These are phyloP conservation scores for Syngnathus rostellatus DNA, from an alignment of 2,797 vertebrate species.

Conservation along the genomic window DNA sequence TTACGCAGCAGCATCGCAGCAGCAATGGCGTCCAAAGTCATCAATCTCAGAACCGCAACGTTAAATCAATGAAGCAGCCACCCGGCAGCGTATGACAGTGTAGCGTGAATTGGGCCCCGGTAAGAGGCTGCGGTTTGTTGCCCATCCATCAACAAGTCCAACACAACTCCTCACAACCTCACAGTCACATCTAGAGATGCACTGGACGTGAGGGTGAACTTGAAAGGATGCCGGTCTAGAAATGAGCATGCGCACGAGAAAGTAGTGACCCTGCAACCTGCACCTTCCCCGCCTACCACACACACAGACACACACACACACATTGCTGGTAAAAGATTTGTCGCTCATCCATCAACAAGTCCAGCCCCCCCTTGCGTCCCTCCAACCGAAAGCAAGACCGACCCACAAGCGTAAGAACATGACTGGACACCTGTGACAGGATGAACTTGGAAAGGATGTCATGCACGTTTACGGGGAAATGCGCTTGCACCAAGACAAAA, in stretches of 20 bases:
- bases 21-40: conserved; percentile 34
- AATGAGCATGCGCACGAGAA: not conserved
- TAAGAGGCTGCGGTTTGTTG: conserved; percentile 34
- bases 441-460: conserved; percentile 2
- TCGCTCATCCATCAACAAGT: conserved; percentile 3
- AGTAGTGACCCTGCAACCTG: not conserved
- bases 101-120: conserved; percentile 33
- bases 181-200: not conserved
- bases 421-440: conserved; percentile 5
- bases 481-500: not conserved
- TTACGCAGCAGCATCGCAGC: not conserved
- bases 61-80: conserved; percentile 44
- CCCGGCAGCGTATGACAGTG: conserved; percentile 33
- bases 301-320: not conserved
- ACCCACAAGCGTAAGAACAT: not conserved
- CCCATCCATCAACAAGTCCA: conserved; percentile 54
- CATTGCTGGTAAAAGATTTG: not conserved
- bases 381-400: too few species aligned
- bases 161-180: not conserved
- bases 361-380: too few species aligned
- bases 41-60: conserved; percentile 56
- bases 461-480: not conserved
- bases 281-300: not conserved
- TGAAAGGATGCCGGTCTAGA: not conserved
- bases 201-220: not conserved